Evolutionary conservation across 2,113 vertebrate genomes (phyloP).

Genomic region (Piaya cayana): DNA sequence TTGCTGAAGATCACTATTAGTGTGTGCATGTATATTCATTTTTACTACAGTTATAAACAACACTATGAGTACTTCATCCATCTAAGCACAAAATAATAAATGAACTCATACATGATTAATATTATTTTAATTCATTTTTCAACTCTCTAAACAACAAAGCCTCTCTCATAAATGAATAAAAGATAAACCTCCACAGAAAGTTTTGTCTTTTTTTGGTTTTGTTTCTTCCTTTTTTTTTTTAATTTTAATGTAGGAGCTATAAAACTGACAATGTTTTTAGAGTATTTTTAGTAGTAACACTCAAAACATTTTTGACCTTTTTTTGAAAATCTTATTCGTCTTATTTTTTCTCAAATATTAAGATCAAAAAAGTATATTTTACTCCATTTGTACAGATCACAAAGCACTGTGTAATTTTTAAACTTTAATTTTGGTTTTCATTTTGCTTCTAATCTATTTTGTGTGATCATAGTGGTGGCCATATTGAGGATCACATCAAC

Average conservation of each 20-base stretch:
- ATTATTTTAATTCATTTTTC: constrained; percentile 18
- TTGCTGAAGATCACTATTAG: not conserved
- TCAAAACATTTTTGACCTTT: too few relatives aligned
- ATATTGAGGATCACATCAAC: not conserved
- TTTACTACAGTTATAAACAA: not conserved
- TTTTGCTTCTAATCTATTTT: not conserved
- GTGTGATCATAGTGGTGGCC: not conserved
- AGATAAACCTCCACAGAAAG: not conserved
- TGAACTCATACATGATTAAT: not conserved
- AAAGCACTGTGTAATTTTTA: not conserved
- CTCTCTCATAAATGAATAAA: not conserved
- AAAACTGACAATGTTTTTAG: not conserved
- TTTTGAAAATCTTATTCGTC: not conserved
- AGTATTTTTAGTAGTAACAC: not conserved
- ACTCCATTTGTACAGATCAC: not conserved
- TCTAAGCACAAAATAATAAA: not conserved
- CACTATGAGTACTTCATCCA: not conserved
- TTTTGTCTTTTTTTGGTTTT: not conserved
- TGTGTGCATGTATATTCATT: not conserved
- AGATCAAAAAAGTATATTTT: not conserved
- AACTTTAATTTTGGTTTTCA: not conserved
- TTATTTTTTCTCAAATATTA: not conserved
- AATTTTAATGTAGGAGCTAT: not conserved
- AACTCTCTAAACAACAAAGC: not conserved
- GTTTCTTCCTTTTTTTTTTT: not conserved